phyloP scores from a whole-genome alignment of 2,888 invertebrate species.

The Parapristionchus giblindavisi region DNA sequence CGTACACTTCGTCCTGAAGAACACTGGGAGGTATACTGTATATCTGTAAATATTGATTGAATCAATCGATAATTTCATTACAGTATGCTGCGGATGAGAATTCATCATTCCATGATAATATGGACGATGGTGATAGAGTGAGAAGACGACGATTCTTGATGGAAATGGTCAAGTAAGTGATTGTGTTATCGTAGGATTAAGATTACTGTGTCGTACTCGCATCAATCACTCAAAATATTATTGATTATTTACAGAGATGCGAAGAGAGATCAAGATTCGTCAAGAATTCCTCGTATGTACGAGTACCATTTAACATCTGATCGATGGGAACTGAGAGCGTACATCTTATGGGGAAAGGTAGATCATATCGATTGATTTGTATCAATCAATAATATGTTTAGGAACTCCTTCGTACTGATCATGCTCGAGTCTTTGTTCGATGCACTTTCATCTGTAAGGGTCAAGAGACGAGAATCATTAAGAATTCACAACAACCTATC shows the following conservation, averaged over 20 bases:
- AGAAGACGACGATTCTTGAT: constrained; percentile 36
- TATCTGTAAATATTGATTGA: neutral
- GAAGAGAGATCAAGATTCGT: constrained; percentile 25
- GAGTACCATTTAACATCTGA: constrained; percentile 55
- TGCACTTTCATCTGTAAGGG: constrained; percentile 57
- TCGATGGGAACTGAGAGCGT: constrained; percentile 54
- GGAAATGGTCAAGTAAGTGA: neutral
- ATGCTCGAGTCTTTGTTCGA: constrained; percentile 58
- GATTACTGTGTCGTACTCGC: neutral
- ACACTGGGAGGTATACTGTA: constrained; percentile 43
- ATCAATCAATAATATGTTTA: neutral
- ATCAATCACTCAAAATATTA: neutral
- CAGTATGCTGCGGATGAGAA: constrained; percentile 14
- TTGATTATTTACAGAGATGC: neutral
- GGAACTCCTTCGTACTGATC: constrained; percentile 52
- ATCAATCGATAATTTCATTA: neutral
- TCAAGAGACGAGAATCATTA: constrained; percentile 57
- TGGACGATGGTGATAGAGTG: constrained; percentile 26
- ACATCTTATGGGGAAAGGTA: constrained; percentile 57
- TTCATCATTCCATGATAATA: constrained; percentile 10
- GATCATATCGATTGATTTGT: neutral
- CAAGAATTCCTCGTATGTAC: constrained; percentile 51
- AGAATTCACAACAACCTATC: constrained; percentile 63
- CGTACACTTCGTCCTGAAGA: constrained; percentile 29
- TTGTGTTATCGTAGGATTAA: neutral